phyloP scores from a whole-genome alignment of 1,140 invertebrate species.

The Bradynema listronoti region DNA sequence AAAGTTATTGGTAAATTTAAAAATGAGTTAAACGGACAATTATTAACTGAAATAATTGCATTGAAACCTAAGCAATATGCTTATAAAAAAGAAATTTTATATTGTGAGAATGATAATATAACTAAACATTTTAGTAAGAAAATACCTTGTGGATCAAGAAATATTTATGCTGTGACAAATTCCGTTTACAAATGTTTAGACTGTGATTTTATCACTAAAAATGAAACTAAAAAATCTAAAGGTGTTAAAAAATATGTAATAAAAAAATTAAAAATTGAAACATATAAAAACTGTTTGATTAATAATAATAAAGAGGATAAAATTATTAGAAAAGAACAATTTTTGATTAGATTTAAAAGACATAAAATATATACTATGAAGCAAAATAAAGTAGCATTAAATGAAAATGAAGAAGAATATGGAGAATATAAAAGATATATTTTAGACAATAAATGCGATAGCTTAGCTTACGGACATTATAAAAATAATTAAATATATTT shows the following conservation, averaged over 20 bases:
- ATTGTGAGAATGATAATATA: too few species aligned
- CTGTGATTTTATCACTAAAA: too few species aligned
- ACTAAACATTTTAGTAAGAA: too few species aligned
- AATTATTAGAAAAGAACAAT: conserved; percentile 29
- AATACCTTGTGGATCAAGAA: too few species aligned
- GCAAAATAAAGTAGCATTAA: conserved; percentile 28
- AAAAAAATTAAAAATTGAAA: conserved; percentile 25
- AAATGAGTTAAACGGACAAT: too few species aligned
- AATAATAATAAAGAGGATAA: too few species aligned
- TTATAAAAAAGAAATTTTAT: conserved; percentile 31
- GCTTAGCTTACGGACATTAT: conserved; percentile 16
- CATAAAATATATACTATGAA: conserved; percentile 30
- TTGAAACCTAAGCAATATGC: conserved; percentile 45
- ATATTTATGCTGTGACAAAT: too few species aligned
- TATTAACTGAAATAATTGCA: conserved; percentile 34
- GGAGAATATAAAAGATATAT: conserved; percentile 19
- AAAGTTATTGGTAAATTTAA: conserved; percentile 37
- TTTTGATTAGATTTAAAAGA: conserved; percentile 20
- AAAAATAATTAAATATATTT: not conserved
- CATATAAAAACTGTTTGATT: conserved; percentile 13
- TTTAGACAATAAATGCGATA: conserved; percentile 13
- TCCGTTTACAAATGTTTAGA: too few species aligned
- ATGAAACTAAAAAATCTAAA: conserved; percentile 30
- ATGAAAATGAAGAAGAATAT: conserved; percentile 21
- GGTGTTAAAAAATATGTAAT: conserved; percentile 28